Conservation (phyloP, 2,888 invertebrate genomes). For the Omphaloscelis lunosa region DNA sequence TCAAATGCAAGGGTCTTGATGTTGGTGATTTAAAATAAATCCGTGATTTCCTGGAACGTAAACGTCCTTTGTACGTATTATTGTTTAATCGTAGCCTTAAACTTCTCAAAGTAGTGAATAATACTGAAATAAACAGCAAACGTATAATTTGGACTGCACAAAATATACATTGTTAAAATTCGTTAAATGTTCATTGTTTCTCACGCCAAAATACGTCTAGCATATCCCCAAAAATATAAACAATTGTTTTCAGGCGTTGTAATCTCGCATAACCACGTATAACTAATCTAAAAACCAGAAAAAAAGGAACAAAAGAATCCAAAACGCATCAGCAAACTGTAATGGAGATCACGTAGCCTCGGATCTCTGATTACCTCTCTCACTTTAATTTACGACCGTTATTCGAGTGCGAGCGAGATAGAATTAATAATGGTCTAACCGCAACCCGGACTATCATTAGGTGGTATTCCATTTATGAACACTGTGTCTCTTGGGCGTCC, state of each 20-base stretch:
- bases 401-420: constrained; percentile 82
- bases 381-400: constrained; percentile 81
- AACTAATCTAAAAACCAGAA: constrained; percentile 82
- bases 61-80: not conserved
- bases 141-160: not conserved
- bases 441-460: constrained; percentile 87
- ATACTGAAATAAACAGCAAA: not conserved
- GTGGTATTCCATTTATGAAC: constrained; percentile 81
- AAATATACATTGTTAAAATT: constrained; percentile 42
- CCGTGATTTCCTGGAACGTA: too few relatives aligned
- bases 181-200: constrained; percentile 40
- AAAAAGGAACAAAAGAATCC: constrained; percentile 84
- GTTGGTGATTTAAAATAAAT: not conserved
- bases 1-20: not conserved
- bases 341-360: constrained; percentile 89
- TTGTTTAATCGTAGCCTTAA: not conserved
- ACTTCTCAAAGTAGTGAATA: not conserved
- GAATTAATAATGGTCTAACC: constrained; percentile 87
- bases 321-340: constrained; percentile 85
- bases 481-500: constrained; percentile 65
- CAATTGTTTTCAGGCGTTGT: constrained; percentile 70
- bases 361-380: constrained; percentile 83
- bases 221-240: constrained; percentile 62
- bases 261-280: constrained; percentile 79
- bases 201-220: constrained; percentile 52